These are phyloP conservation scores for Hartigia nigra DNA, from an alignment of 2,888 invertebrate species.

Conservation along the genomic window DNA sequence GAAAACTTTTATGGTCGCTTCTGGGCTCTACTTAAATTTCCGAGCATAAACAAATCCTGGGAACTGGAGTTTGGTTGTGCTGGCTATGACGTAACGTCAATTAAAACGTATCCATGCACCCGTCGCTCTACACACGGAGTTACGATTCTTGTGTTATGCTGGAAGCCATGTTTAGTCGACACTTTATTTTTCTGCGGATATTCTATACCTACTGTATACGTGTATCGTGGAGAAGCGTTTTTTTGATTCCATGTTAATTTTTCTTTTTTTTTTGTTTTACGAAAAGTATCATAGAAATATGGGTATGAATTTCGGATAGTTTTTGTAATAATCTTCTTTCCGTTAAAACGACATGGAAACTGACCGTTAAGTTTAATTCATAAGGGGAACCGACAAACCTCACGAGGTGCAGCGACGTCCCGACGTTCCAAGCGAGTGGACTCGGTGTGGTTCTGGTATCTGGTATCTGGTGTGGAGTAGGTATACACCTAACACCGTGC, in stretches of 20 bases:
- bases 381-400: not conserved
- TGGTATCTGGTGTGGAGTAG: not conserved
- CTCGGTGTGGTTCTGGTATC: constrained; percentile 40
- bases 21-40: constrained; percentile 8
- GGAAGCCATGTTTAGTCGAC: not conserved
- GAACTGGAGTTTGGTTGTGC: constrained; percentile 32
- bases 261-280: not conserved
- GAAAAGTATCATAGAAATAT: not conserved
- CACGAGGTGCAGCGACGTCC: not conserved
- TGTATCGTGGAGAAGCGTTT: not conserved
- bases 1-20: not conserved
- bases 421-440: constrained; percentile 51
- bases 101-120: constrained; percentile 31
- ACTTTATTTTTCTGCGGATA: not conserved
- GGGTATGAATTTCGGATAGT: not conserved
- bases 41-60: constrained; percentile 41
- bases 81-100: constrained; percentile 43
- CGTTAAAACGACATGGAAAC: not conserved
- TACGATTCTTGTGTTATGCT: not conserved
- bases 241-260: not conserved
- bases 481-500: constrained; percentile 58
- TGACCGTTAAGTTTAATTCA: not conserved
- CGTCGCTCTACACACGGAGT: not conserved
- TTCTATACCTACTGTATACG: not conserved
- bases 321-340: not conserved